These are phyloP conservation scores for Chiloscyllium plagiosum DNA, from an alignment of 2,113 vertebrate genomes.

Conservation along the genomic window DNA sequence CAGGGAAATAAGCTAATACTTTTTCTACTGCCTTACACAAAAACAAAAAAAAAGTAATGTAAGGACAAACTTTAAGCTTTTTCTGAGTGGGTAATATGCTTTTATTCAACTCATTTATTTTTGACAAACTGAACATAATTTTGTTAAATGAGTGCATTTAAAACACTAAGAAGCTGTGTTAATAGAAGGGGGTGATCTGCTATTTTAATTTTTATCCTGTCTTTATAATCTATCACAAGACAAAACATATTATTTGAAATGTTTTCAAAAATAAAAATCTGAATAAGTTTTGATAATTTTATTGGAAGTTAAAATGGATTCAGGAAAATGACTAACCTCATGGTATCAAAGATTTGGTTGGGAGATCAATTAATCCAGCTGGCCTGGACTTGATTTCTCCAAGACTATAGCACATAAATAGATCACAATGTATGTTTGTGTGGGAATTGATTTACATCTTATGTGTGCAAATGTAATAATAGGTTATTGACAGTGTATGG, in stretches of 20 bases:
- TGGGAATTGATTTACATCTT: conserved; percentile 44
- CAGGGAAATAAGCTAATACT: neutral
- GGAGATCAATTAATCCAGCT: conserved; percentile 36
- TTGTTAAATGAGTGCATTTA: neutral
- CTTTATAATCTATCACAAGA: neutral
- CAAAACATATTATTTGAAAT: neutral
- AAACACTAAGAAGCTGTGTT: neutral
- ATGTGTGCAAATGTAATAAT: conserved; percentile 43
- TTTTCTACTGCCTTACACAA: neutral
- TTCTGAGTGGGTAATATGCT: neutral
- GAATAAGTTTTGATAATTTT: neutral
- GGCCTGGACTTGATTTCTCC: conserved; percentile 48
- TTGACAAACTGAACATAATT: neutral
- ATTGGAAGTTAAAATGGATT: conserved; percentile 27
- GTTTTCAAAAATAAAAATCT: neutral
- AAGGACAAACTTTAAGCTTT: neutral
- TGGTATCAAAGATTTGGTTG: conserved; percentile 36
- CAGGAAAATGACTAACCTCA: conserved; percentile 41
- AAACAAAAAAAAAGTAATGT: neutral
- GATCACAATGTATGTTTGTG: conserved; percentile 40
- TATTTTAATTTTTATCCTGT: neutral
- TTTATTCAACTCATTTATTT: neutral
- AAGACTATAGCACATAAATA: conserved; percentile 32
- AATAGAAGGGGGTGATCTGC: neutral
- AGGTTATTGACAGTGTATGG: conserved; percentile 43